These are phyloP conservation scores for Craterocephalus amniculus DNA, from an alignment of 2,797 vertebrate species.

Conservation along the genomic window DNA sequence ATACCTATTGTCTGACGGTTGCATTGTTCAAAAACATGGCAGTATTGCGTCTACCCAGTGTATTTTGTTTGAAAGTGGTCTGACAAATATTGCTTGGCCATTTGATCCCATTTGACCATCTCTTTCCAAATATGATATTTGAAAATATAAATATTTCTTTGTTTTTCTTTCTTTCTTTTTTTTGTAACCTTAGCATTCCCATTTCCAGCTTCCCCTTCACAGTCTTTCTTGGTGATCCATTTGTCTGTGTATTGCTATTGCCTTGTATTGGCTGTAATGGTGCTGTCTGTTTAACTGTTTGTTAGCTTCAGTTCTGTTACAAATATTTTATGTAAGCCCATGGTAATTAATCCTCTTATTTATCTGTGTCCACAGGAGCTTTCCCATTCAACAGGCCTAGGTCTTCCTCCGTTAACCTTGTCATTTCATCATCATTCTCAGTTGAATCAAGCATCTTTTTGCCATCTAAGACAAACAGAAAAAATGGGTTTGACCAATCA, in stretches of 20 bases:
- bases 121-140: constrained; percentile 67
- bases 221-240: constrained; percentile 88
- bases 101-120: constrained; percentile 74
- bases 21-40: constrained; percentile 89
- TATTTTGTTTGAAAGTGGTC: constrained; percentile 81
- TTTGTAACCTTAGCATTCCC: constrained; percentile 76
- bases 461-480: constrained; percentile 54
- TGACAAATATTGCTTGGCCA: constrained; percentile 75
- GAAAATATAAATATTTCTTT: constrained; percentile 24
- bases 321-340: background rate
- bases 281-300: constrained; percentile 61
- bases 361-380: constrained; percentile 72
- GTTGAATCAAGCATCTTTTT: constrained; percentile 41
- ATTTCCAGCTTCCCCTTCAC: constrained; percentile 87
- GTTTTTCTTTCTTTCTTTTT: constrained; percentile 21
- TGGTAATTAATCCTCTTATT: constrained; percentile 29
- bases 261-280: constrained; percentile 72
- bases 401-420: constrained; percentile 79
- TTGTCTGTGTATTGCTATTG: constrained; percentile 86
- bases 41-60: constrained; percentile 89
- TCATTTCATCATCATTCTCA: constrained; percentile 70
- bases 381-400: constrained; percentile 66
- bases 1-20: constrained; percentile 83
- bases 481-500: constrained; percentile 45
- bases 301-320: constrained; percentile 58